Conservation (phyloP, 2,797 vertebrate genomes). For the Neoniphon sammara region DNA sequence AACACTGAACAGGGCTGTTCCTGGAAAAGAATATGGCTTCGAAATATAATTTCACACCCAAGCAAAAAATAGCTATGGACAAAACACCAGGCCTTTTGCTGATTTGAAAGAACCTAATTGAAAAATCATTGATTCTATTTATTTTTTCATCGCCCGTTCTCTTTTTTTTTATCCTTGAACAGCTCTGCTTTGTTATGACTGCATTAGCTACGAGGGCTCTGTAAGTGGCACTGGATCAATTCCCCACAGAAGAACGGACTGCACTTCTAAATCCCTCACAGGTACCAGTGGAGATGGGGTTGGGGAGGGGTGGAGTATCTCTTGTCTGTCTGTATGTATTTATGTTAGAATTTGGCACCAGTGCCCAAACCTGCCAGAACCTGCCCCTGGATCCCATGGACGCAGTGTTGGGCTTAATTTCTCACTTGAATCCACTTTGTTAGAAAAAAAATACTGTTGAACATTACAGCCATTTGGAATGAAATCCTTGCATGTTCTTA, state of each 20-base stretch:
- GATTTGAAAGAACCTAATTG: constrained; percentile 41
- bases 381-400: not conserved
- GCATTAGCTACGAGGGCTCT: constrained; percentile 86
- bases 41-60: constrained; percentile 43
- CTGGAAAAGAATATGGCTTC: constrained; percentile 54
- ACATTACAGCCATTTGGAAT: not conserved
- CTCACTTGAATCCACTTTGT: constrained; percentile 3
- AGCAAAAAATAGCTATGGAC: not conserved
- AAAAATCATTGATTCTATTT: constrained; percentile 59
- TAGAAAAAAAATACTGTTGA: not conserved
- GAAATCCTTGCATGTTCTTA: too few species aligned
- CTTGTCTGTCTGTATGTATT: constrained; percentile 62
- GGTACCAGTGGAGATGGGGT: constrained; percentile 83
- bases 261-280: constrained; percentile 92
- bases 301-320: constrained; percentile 56
- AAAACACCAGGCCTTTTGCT: constrained; percentile 42
- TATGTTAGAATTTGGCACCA: constrained; percentile 37
- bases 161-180: constrained; percentile 79
- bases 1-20: constrained; percentile 84
- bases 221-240: constrained; percentile 83
- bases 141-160: constrained; percentile 67
- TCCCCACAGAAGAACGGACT: constrained; percentile 91
- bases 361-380: constrained; percentile 30
- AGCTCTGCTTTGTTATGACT: constrained; percentile 89
- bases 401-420: constrained; percentile 1